These are phyloP conservation scores for Numenius arquata DNA, from an alignment of 2,113 vertebrate species.

Conservation along the genomic window DNA sequence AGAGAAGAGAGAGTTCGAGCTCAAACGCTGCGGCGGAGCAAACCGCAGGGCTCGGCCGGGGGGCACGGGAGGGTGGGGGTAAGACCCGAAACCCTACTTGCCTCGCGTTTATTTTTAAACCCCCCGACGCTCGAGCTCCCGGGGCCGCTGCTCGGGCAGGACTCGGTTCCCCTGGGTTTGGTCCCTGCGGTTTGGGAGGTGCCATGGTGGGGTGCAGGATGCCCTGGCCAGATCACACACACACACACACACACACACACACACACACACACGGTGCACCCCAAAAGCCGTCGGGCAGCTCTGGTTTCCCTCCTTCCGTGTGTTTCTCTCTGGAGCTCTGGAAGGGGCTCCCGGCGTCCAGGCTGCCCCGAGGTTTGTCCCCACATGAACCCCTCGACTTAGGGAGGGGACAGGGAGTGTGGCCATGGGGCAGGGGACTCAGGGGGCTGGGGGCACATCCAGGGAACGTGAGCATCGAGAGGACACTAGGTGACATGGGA, in stretches of 20 bases:
- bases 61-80: background rate
- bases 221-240: background rate
- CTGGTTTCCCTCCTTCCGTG: rapidly evolving
- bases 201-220: background rate
- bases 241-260: too few species aligned
- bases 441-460: background rate
- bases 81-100: background rate
- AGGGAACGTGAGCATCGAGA: too few species aligned
- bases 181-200: background rate
- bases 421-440: background rate
- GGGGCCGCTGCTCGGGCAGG: background rate
- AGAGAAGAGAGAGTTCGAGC: background rate
- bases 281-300: rapidly evolving
- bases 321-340: background rate
- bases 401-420: rapidly evolving
- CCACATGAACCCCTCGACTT: rapidly evolving
- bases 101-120: slow-evolving; percentile 7
- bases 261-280: too few species aligned
- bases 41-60: slow-evolving; percentile 24
- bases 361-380: background rate
- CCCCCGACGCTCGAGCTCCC: background rate
- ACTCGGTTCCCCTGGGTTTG: background rate
- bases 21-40: background rate
- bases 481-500: rapidly evolving
- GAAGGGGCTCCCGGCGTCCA: rapidly evolving